Evolutionary conservation across 1,140 invertebrate species (phyloP).

Genomic region (Plectus sambesii): DNA sequence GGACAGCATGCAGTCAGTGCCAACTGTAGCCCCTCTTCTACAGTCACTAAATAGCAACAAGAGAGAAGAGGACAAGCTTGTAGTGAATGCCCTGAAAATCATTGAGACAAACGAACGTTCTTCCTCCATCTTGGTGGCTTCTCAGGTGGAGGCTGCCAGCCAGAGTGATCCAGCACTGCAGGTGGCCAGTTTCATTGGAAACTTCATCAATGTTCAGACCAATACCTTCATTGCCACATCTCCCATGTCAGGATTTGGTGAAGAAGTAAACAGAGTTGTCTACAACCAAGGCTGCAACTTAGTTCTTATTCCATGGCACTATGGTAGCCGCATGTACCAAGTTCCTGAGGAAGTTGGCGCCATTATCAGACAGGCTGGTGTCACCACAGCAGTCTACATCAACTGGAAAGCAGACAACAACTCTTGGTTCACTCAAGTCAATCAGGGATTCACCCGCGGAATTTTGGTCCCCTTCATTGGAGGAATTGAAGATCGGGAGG

Average conservation of each 20-base stretch:
- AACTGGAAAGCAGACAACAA: too few relatives aligned
- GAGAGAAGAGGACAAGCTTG: neutral
- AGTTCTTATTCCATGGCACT: conserved; percentile 9
- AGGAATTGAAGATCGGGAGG: too few relatives aligned
- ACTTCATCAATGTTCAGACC: conserved; percentile 2
- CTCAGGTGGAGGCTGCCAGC: conserved; percentile 4
- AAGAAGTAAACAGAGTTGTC: conserved; percentile 4
- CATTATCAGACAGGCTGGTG: too few relatives aligned
- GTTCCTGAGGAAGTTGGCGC: too few relatives aligned
- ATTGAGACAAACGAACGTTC: conserved; percentile 5
- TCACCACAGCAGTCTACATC: too few relatives aligned
- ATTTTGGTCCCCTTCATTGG: too few relatives aligned
- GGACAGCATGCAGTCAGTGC: conserved; percentile 9
- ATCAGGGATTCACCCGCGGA: too few relatives aligned
- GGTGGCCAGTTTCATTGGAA: conserved; percentile 10
- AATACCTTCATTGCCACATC: conserved; percentile 6
- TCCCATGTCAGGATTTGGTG: neutral
- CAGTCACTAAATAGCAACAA: conserved; percentile 4
- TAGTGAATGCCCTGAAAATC: conserved; percentile 6
- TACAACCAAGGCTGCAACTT: conserved; percentile 3
- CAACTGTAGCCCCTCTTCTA: conserved; percentile 1
- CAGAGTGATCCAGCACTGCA: conserved; percentile 3
- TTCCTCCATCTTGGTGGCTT: conserved; percentile 7
- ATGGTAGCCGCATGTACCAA: too few relatives aligned
- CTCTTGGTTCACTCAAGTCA: too few relatives aligned